A percentile compares a stretch with the other conserved stretches of the same genome.
Evolutionary conservation across 2,113 vertebrate species (phyloP).

Genomic region (Bombycilla garrulus): DNA sequence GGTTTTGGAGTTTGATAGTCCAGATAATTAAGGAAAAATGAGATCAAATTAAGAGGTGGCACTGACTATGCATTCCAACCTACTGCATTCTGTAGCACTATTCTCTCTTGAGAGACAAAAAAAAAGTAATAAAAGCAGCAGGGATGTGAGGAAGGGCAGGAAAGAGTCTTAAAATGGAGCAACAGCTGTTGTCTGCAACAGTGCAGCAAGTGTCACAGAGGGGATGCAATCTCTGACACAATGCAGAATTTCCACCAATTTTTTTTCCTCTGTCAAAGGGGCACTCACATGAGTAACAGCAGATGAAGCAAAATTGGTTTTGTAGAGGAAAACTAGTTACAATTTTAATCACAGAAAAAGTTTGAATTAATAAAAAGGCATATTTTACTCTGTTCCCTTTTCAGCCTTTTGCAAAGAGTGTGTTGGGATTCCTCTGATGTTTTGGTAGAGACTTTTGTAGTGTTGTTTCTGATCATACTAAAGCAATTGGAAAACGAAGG

Average conservation of each 20-base stretch:
- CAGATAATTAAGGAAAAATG: background rate
- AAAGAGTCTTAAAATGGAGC: background rate
- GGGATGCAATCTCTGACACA: background rate
- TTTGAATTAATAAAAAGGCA: background rate
- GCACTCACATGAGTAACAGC: background rate
- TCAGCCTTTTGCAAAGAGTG: background rate
- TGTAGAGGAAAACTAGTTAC: background rate
- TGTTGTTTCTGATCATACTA: background rate
- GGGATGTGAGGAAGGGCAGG: background rate
- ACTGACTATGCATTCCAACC: background rate
- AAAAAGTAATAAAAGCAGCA: background rate
- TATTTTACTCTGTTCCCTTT: background rate
- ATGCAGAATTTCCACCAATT: background rate
- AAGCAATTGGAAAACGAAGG: background rate
- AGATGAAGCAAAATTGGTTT: background rate
- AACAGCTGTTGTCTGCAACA: background rate
- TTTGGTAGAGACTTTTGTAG: background rate
- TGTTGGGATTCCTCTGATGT: background rate
- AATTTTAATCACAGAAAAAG: background rate
- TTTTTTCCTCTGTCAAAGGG: background rate
- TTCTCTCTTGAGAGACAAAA: background rate
- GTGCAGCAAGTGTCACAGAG: fast-evolving
- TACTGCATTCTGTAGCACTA: background rate
- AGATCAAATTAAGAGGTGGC: background rate
- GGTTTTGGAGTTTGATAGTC: background rate